phyloP scores from a whole-genome alignment of 2,888 invertebrate genomes.

The Choreutis nemorana region DNA sequence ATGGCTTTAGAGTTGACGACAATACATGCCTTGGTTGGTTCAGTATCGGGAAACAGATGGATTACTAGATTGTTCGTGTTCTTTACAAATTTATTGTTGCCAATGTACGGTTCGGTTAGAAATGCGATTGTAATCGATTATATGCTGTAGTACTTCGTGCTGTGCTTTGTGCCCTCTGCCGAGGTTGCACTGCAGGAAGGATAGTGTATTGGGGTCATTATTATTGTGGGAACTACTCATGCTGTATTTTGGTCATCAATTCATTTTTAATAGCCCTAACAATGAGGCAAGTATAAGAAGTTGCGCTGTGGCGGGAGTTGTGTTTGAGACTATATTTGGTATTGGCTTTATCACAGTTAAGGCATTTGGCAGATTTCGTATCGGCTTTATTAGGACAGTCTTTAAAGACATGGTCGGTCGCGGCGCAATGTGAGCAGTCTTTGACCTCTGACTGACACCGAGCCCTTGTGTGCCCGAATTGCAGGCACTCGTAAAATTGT shows the following conservation, averaged over 20 bases:
- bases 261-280: neutral
- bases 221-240: too few relatives aligned
- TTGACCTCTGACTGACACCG: conserved; percentile 2
- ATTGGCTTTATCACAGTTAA: conserved; percentile 8
- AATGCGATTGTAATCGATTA: conserved; percentile 4
- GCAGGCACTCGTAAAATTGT: conserved; percentile 11
- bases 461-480: conserved; percentile 10
- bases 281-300: neutral
- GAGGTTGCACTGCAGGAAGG: conserved; percentile 7
- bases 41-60: conserved; percentile 2
- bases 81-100: neutral
- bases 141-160: conserved; percentile 5
- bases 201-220: too few relatives aligned
- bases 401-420: conserved; percentile 2
- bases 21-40: conserved; percentile 5
- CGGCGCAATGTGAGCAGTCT: conserved; percentile 11
- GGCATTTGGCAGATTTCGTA: conserved; percentile 3
- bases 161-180: conserved; percentile 2
- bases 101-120: conserved; percentile 9
- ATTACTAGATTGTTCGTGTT: conserved; percentile 3
- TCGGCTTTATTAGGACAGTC: conserved; percentile 5
- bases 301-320: conserved; percentile 4
- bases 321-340: conserved; percentile 1
- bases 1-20: conserved; percentile 1
- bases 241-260: neutral